These are phyloP conservation scores for Melanophora roralis DNA, from an alignment of 2,888 invertebrate species.

Conservation along the genomic window DNA sequence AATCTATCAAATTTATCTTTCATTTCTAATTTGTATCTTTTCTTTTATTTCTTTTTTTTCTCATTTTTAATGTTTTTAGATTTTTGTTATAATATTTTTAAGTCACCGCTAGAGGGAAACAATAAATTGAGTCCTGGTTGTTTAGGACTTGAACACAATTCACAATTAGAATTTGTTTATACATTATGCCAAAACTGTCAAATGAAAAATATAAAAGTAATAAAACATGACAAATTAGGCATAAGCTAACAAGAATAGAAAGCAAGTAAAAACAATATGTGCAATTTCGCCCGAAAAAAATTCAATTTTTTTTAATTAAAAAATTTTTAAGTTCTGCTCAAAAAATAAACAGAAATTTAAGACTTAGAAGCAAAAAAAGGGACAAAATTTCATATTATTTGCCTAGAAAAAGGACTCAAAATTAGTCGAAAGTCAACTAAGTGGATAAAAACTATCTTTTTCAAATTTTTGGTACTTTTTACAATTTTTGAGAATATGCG, in stretches of 20 bases:
- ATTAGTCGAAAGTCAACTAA: too few relatives aligned
- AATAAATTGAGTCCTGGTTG: constrained; percentile 12
- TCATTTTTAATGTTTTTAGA: constrained; percentile 50
- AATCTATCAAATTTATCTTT: background rate
- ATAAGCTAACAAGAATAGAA: constrained; percentile 15
- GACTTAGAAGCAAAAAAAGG: too few relatives aligned
- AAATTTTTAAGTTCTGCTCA: too few relatives aligned
- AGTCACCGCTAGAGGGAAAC: background rate
- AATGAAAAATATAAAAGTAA: background rate
- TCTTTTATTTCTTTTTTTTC: constrained; percentile 32
- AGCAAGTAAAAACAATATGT: background rate
- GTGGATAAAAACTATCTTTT: too few relatives aligned
- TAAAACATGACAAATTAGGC: constrained; percentile 16
- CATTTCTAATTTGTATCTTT: constrained; percentile 32
- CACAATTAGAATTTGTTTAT: constrained; percentile 22
- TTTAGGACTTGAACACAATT: background rate
- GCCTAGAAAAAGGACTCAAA: too few relatives aligned
- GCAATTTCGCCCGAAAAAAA: too few relatives aligned
- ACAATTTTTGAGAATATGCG: too few relatives aligned
- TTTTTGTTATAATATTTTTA: constrained; percentile 33
- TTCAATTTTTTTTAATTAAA: too few relatives aligned
- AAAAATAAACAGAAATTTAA: too few relatives aligned
- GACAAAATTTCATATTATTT: too few relatives aligned
- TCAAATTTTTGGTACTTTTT: too few relatives aligned
- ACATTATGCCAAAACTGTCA: constrained; percentile 42